phyloP scores from a whole-genome alignment of 2,113 vertebrate species.

The Heptranchias perlo region DNA sequence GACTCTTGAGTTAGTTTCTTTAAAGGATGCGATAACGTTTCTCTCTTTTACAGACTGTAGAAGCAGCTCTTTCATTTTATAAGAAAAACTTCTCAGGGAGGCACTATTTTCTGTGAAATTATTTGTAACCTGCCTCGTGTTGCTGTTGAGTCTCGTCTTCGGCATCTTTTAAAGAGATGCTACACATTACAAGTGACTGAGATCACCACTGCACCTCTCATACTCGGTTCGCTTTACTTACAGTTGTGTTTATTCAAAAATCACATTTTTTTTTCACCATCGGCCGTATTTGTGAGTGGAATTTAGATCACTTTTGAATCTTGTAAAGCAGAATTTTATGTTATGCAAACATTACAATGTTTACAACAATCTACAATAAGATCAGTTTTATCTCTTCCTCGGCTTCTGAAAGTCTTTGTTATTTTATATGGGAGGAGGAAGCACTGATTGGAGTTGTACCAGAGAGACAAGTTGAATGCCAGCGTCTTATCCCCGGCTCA shows the following conservation, averaged over 20 bases:
- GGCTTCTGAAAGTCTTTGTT: neutral
- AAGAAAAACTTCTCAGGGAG: neutral
- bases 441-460: neutral
- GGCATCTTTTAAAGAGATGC: neutral
- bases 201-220: neutral
- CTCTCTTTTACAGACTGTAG: neutral
- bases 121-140: neutral
- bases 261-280: neutral
- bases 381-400: neutral
- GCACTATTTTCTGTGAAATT: neutral
- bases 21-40: neutral
- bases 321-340: neutral
- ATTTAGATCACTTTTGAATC: neutral
- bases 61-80: neutral
- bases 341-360: neutral
- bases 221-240: neutral
- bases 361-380: neutral
- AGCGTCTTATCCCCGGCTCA: too few relatives aligned
- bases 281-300: neutral
- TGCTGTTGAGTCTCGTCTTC: neutral
- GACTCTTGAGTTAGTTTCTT: neutral
- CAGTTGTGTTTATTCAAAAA: neutral
- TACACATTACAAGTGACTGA: neutral
- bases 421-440: neutral
- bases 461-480: neutral